Base-by-base conservation (phyloP, 2,113 vertebrate species). In the Carassius auratus region DNA sequence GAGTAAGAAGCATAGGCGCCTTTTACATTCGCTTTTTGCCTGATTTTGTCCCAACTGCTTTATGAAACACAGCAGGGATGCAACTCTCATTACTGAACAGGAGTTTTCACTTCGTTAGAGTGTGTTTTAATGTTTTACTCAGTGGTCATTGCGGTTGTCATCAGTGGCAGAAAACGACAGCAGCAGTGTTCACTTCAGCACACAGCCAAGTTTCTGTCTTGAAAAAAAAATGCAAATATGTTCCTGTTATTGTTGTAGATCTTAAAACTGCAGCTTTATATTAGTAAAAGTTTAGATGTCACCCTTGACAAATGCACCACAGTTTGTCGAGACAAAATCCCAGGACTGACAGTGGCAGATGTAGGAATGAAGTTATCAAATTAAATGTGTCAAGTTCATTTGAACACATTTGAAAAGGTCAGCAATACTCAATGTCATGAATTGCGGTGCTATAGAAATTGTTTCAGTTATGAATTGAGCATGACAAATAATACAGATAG, bases 61-160 rank as follows among this genome's bases (percentile, higher is more conserved):
- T 74, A 45, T 74, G 38, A 74, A 73, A 74, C 38, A 45, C 71
- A 23, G 38, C 71, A 74, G 71, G 38, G 71, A 74, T 23, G 10
- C 21, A 3, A 45, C 71, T 74, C 38, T 74, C 23, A 74, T 74
- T 74, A 45, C 38, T 1, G 5, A 74, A 21, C 19, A 74, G 69
- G 69, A 48, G 71, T 74, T 74, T 74, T 74, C 2, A 14, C 45
- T 74, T 74, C 2, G 12, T 74, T 42, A 45, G 71, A 23, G 19
- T 45, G 71, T n/a, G 38, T 14, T 45, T 74, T 13, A 74, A 74
- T 74, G 69, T 73, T 74, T 74, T 74, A 38, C 71, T 74, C 21
- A 45, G 38, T 74, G 21, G 71, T 74, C 38, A 74, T 13, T 23
- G 71, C 0, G 71, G 71, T 23, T 48, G 4, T 45, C 38, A 45